A percentile compares a stretch with the other conserved stretches of the same genome.
Conservation (phyloP, 2,113 vertebrate species). For the Crotalus tigris region DNA sequence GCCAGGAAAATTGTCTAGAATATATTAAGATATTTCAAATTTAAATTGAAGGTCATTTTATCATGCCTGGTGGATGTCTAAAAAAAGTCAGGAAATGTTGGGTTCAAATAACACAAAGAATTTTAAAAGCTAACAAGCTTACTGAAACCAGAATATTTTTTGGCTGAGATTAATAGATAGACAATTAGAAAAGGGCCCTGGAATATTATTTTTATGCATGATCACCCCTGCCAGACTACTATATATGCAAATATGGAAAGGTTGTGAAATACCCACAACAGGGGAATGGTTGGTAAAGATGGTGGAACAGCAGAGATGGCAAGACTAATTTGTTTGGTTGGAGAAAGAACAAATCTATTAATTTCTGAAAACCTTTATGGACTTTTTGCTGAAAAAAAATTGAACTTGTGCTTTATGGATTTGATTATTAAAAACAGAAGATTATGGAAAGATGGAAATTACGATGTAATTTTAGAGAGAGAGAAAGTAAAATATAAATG, state of each 20-base stretch:
- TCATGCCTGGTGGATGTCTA: background rate
- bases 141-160: background rate
- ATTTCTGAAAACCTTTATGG: background rate
- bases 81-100: background rate
- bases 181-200: background rate
- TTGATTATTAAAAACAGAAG: background rate
- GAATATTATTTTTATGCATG: background rate
- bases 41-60: background rate
- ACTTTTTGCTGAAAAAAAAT: background rate
- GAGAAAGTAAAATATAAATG: background rate
- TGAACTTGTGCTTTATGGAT: background rate
- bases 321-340: background rate
- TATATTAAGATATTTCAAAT: background rate
- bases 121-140: background rate
- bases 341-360: background rate
- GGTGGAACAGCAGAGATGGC: background rate
- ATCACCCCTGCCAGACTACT: background rate
- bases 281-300: background rate
- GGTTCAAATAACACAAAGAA: background rate
- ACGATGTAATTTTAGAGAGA: background rate
- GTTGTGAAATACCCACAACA: background rate
- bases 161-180: background rate
- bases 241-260: background rate
- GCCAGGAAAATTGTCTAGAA: background rate
- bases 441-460: background rate